phyloP scores from a whole-genome alignment of 23 tunicate species.

The Trididemnum clinides region DNA sequence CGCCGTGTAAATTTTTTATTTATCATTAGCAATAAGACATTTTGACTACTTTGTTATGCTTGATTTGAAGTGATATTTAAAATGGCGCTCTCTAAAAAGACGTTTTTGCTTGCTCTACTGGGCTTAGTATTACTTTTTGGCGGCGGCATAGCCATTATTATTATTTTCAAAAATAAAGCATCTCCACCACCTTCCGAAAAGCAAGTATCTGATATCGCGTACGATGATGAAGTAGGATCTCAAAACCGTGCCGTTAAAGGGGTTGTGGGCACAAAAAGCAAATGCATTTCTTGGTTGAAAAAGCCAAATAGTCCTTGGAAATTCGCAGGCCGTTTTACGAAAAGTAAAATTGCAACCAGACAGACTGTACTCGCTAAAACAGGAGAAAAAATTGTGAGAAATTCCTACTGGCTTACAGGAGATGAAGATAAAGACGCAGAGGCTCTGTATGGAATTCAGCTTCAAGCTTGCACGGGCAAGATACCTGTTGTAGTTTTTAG shows the following conservation, averaged over 20 bases:
- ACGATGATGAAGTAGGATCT: not conserved
- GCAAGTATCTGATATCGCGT: not conserved
- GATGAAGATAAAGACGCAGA: slow-evolving; percentile 42
- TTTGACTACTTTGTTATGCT: too few species aligned
- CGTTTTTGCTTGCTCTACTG: slow-evolving; percentile 42
- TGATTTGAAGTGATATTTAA: too few species aligned
- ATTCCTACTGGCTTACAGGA: slow-evolving; percentile 85
- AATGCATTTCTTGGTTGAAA: slow-evolving; percentile 10
- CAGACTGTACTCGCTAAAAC: slow-evolving; percentile 6
- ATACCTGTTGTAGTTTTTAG: slow-evolving; percentile 70
- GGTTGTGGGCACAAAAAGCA: not conserved
- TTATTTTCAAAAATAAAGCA: slow-evolving; percentile 37
- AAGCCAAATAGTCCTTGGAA: not conserved
- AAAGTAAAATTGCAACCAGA: slow-evolving; percentile 44
- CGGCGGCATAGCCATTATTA: slow-evolving; percentile 60
- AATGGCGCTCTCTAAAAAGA: slow-evolving; percentile 61
- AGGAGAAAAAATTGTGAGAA: slow-evolving; percentile 18
- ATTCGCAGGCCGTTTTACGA: slow-evolving; percentile 24
- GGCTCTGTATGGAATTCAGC: slow-evolving; percentile 39
- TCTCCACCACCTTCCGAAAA: not conserved
- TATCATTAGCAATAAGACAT: too few species aligned
- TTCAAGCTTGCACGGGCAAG: slow-evolving; percentile 63
- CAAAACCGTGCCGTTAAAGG: not conserved
- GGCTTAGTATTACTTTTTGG: slow-evolving; percentile 36
- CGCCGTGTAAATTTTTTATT: too few species aligned